These are phyloP conservation scores for Lemur catta DNA, from an alignment of 2,797 vertebrate species.

Conservation along the genomic window DNA sequence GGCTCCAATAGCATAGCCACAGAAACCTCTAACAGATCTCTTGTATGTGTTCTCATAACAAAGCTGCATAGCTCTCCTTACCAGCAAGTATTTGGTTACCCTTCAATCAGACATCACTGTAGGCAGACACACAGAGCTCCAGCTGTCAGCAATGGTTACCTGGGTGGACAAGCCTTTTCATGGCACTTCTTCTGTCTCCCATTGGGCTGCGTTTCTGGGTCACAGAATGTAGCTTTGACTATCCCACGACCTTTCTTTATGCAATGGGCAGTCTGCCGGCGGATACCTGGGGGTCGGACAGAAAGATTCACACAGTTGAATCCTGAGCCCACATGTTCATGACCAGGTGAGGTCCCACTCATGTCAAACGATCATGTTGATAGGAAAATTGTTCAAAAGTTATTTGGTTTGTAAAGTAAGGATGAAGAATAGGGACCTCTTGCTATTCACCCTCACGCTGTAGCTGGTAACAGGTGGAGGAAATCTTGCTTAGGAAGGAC, in stretches of 20 bases:
- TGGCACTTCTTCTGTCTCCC: constrained; percentile 91
- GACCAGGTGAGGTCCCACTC: background rate
- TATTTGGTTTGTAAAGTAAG: background rate
- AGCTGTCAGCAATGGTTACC: constrained; percentile 78
- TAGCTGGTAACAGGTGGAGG: background rate
- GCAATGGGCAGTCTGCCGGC: constrained; percentile 89
- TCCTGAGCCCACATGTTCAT: background rate
- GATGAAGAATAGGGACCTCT: background rate
- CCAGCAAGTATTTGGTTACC: background rate
- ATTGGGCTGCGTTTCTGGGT: constrained; percentile 87
- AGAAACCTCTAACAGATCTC: background rate
- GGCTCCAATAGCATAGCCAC: background rate
- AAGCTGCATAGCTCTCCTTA: background rate
- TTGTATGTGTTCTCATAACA: background rate
- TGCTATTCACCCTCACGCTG: too few species aligned
- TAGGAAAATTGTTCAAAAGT: background rate
- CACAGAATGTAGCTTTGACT: constrained; percentile 91
- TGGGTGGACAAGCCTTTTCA: constrained; percentile 93
- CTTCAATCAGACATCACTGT: background rate
- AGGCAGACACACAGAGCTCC: background rate
- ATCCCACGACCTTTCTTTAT: constrained; percentile 87
- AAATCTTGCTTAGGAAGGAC: background rate
- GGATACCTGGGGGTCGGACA: constrained; percentile 85
- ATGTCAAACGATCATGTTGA: background rate
- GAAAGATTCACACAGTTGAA: background rate